Conservation (phyloP, 2,113 vertebrate genomes). For the Campylomormyrus tamandua region DNA sequence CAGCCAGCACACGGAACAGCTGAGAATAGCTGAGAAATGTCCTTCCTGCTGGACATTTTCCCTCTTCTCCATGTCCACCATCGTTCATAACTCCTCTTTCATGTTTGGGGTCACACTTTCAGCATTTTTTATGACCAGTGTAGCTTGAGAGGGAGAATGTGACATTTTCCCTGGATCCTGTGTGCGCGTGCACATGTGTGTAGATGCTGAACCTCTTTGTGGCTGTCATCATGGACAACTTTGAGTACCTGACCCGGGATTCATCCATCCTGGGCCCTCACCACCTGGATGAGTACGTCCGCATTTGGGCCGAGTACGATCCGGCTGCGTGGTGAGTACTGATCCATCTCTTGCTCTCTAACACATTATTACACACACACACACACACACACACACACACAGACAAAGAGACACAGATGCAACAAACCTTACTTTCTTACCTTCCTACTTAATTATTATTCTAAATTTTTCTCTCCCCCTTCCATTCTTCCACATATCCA, state of each 20-base stretch:
- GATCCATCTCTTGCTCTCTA: not conserved
- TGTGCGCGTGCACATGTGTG: not conserved
- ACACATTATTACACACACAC: not conserved
- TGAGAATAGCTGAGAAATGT: not conserved
- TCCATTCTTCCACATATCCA: not conserved
- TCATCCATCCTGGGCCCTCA: conserved; percentile 97
- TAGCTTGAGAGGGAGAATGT: not conserved
- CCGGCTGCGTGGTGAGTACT: conserved; percentile 93
- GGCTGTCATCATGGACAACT: conserved; percentile 99
- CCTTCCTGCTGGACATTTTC: not conserved
- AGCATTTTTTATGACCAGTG: not conserved
- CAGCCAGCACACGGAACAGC: not conserved
- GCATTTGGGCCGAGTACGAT: conserved; percentile 98
- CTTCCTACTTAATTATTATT: not conserved
- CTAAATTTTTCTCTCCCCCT: not conserved
- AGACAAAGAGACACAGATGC: not conserved
- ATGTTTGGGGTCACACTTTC: not conserved
- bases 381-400: not conserved
- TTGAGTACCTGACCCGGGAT: conserved; percentile 95
- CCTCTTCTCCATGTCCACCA: not conserved
- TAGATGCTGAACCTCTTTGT: conserved; percentile 99
- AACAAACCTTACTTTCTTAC: not conserved
- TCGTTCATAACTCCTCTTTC: not conserved
- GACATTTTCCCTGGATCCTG: not conserved
- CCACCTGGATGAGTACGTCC: conserved; percentile 96